Base-by-base conservation (phyloP, 1,140 invertebrate species). In the Temnothorax curvispinosus region DNA sequence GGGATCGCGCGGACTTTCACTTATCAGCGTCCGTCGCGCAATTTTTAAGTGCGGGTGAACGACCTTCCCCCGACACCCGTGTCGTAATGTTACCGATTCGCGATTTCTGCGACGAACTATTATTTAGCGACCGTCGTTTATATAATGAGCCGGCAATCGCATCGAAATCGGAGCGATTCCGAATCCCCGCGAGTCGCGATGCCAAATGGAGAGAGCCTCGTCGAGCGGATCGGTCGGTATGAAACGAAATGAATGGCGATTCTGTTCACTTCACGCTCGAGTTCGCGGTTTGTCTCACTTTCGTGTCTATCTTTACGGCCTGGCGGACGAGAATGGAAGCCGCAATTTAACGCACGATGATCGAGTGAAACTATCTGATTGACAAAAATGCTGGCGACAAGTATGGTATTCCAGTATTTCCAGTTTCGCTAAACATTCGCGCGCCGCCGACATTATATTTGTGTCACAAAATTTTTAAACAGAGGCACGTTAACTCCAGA, bases 31-130 rank as follows among this genome's bases (percentile, higher is more conserved):
- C 80, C 41, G 71, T 75, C 69, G 80, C 41, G 80, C 80, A 60
- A 84, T 84, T 84, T 84, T 84, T 74, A 84, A 84, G 72, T 9
- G 27, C 50, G 80, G 69, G 80, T 84, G 80, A 84, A 84, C 21
- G 69, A 84, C 69, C 69, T 62, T 50, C 54, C 35, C 13, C 54
- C 15, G 11, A 44, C 38, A 56, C 52, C 38, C 69, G 54, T 84
- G 54, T 75, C 69, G 80, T 58, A 82, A 82, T 47, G 38, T 47
- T n/a, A 69, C n/a, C 77, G 77, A 81, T 74, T 74, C 18, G 21
- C 41, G 80, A 27, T 74, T 74, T 74, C 80, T 35, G 67, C 65
- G 80, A 74, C 32, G n/a, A 27, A 44, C 69, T 74, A 75, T 84
- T 84, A 84, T 64, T 75, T 21, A 82, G 56, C 65, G 78, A 9